phyloP scores from a whole-genome alignment of 1,140 invertebrate genomes.

The Calliopsis andreniformis region DNA sequence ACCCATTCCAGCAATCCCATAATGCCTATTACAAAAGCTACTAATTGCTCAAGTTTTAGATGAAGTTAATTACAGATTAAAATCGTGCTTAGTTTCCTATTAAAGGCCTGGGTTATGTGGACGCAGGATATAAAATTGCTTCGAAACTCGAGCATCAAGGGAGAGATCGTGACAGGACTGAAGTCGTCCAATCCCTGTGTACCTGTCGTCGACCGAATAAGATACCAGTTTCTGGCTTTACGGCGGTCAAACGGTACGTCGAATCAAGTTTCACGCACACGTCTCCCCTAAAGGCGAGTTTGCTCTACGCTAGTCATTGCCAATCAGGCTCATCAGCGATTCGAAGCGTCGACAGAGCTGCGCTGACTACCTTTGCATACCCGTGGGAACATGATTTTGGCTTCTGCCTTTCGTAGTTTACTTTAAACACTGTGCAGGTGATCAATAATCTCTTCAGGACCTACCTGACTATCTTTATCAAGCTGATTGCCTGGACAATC shows the following conservation, averaged over 20 bases:
- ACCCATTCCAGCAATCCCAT: no score
- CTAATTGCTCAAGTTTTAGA: no score
- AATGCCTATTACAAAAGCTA: no score
- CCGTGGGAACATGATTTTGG: background rate
- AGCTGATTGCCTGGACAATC: no score
- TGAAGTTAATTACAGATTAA: no score
- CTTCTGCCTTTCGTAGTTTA: no score
- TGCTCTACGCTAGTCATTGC: background rate
- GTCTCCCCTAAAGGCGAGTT: slow-evolving; percentile 10
- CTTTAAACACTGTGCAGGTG: no score
- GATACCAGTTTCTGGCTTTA: slow-evolving; percentile 3
- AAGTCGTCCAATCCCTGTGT: background rate
- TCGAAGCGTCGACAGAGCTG: background rate
- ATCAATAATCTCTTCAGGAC: no score
- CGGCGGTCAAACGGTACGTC: slow-evolving; percentile 19
- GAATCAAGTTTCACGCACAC: slow-evolving; percentile 17
- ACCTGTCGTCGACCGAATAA: slow-evolving; percentile 18
- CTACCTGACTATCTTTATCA: no score
- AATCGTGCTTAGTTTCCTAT: no score
- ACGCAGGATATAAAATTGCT: no score
- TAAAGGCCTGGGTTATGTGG: no score
- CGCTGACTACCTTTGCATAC: background rate
- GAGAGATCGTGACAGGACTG: background rate
- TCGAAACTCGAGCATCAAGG: background rate
- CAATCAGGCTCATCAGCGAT: slow-evolving; percentile 23